Conservation (phyloP, 2,797 vertebrate genomes). For the Decapterus maruadsi region DNA sequence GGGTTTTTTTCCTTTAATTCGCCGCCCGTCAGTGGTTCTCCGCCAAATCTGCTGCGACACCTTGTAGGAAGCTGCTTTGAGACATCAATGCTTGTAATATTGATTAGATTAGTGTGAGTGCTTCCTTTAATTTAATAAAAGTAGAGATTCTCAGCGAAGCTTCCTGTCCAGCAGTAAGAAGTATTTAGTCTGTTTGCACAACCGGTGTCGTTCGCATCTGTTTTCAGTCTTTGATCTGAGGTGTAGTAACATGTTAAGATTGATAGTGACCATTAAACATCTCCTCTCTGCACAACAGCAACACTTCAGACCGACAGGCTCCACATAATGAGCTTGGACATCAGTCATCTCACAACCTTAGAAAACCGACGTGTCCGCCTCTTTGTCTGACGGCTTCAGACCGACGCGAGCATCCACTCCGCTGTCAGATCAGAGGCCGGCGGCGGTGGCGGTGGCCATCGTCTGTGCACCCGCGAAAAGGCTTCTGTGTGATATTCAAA, state of each 20-base stretch:
- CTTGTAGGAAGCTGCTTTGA: background rate
- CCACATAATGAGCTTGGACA: conserved; percentile 63
- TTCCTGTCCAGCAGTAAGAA: background rate
- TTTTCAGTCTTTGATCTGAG: background rate
- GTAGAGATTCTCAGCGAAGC: background rate
- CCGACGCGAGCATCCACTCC: conserved; percentile 38
- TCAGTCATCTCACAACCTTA: conserved; percentile 56
- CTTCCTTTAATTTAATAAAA: background rate
- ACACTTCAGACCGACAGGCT: conserved; percentile 51
- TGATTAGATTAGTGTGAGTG: background rate
- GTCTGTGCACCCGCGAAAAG: conserved; percentile 52
- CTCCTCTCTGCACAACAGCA: conserved; percentile 20
- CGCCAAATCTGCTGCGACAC: background rate
- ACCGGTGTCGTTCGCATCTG: background rate
- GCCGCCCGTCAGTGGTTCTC: background rate
- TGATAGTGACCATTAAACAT: conserved; percentile 5
- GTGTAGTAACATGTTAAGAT: background rate
- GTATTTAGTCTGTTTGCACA: background rate
- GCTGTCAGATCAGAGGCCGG: conserved; percentile 54
- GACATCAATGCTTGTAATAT: background rate
- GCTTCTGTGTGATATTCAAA: conserved; percentile 59
- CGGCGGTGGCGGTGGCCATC: conserved; percentile 25
- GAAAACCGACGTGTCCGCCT: conserved; percentile 39
- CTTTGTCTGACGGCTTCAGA: conserved; percentile 60
- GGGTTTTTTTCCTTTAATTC: no score